A percentile compares a stretch with the other conserved stretches of the same genome.
phyloP scores from a whole-genome alignment of 2,888 invertebrate species.

The Sicus ferrugineus region DNA sequence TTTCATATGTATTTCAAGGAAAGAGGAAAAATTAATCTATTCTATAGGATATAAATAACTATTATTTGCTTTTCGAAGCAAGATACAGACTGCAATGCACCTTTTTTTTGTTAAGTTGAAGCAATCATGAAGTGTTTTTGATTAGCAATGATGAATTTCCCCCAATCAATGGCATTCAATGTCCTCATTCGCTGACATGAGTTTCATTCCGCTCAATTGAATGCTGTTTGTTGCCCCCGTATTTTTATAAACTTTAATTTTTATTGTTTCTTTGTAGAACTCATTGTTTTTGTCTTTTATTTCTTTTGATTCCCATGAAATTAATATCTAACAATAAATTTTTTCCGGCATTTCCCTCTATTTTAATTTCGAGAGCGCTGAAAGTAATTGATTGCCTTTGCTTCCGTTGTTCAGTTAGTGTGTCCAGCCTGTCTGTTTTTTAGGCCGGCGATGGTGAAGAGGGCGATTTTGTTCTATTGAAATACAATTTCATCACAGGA shows the following conservation, averaged over 20 bases:
- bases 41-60: too few species aligned
- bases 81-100: too few species aligned
- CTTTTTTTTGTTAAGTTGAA: too few species aligned
- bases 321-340: neutral
- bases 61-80: too few species aligned
- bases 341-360: neutral
- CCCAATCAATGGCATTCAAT: neutral
- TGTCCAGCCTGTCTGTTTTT: too few species aligned
- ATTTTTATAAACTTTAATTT: neutral
- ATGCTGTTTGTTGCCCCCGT: neutral
- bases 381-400: neutral
- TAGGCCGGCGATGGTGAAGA: neutral
- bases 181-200: neutral
- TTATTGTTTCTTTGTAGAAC: neutral
- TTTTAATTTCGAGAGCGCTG: neutral
- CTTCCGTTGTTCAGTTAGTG: neutral
- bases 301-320: neutral
- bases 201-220: neutral
- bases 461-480: neutral
- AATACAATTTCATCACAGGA: slow-evolving; percentile 4
- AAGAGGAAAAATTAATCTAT: too few species aligned
- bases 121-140: too few species aligned
- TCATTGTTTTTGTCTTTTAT: neutral
- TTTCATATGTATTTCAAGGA: too few species aligned
- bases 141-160: too few species aligned